These are phyloP conservation scores for human DNA, from an alignment of 2,113 vertebrate species.

Conservation along the genomic window GRCh38 chr7:152784001-152784500, in stretches of 20 bases:
- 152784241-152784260: too few species aligned
- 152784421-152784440: background rate
- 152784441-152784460: background rate
- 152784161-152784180: background rate
- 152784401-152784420: background rate
- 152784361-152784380: background rate
- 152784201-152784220: background rate
- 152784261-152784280: rapidly evolving
- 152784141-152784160: background rate
- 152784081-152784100: too few species aligned
- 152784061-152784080: too few species aligned
- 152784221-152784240: background rate
- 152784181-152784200: background rate
- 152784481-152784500: background rate
- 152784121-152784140: background rate
- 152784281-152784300: background rate
- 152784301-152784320: rapidly evolving
- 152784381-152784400: rapidly evolving
- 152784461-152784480: background rate
- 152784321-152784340: background rate
- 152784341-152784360: background rate
- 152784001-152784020: too few species aligned
- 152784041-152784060: too few species aligned
- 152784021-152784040: too few species aligned
- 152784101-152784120: background rate